Base-by-base conservation (phyloP, 2,113 vertebrate species). In the Leiothrix lutea region DNA sequence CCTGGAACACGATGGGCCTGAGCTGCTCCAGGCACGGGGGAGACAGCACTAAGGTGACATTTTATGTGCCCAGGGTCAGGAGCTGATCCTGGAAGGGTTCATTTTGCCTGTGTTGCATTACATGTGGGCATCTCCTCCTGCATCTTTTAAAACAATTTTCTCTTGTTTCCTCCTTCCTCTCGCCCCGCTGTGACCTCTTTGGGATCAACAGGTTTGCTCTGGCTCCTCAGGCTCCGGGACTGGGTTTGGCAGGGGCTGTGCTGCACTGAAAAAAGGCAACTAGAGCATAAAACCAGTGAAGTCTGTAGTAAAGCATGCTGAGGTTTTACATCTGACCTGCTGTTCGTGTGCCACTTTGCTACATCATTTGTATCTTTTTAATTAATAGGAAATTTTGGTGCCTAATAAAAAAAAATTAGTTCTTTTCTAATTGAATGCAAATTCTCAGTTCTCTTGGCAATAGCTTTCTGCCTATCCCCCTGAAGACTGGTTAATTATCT, bases 31-130 rank as follows among this genome's bases (percentile, higher is more conserved):
- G 70, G 6, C 8, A 7, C 24, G 6, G n/a, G 29, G 38, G 23
- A 36, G n/a, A 24, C 15, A 28, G 13, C 0, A 0, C 14, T 12
- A 5, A n/a, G 14, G 13, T 1, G 2, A 9, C 0, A 1, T 51
- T 80, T 70, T 6, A 13, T 2, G 5, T 6, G 3, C 26, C 57
- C 35, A 9, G 4, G 14, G 6, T 11, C 70, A 47, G 25, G 29
- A 58, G 42, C 31, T 85, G 29, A 1, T 71, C 12, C n/a, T 16
- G 2, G 0, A 0, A 42, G 50, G 12, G 11, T 4, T 69, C 29
- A 9, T 7, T n/a, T 35, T 11, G 6, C 19, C 16, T 1, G 0
- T 11, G 2, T 35, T 23, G 13, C 12, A 12, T 40, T 10, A 7
- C 10, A 7, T 8, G 21, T 11, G 25, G 14, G 17, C 36, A 23